Evolutionary conservation across 2,797 vertebrate species (phyloP), one percentile per base, ranked within the genome.

Genomic region (Coendou prehensilis): DNA sequence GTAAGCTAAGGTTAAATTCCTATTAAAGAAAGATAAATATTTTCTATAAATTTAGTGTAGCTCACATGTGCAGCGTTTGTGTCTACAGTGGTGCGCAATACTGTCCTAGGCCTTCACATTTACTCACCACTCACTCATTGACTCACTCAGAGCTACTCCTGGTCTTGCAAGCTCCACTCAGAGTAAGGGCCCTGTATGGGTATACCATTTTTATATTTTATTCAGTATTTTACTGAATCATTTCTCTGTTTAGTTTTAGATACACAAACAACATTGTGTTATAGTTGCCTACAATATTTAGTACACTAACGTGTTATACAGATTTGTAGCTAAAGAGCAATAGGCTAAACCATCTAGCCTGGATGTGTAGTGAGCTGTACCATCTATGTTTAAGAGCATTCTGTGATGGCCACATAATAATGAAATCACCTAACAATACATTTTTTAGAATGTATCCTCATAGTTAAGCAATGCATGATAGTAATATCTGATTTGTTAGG

Each of bases 401-500:
- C 30, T 59, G 1, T 81, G 54, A 61, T 82, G 18, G 18, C 28
- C 26, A 47, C 54, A 88, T 28, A 50, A 88, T 73, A 20, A 75
- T 54, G 20, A 41, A 54, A 52, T 81, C 9, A 26, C 45, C 23
- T 41, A 73, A 45, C 50, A 28, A 61, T 63, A 52, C 3, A 50
- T 41, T 76, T 76, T 33, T 67, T 17, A 50, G 37, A 37, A 80
- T 59, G 15, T 30, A 67, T 86, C 26, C 15, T 52, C 33, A 41
- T 52, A 28, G 47, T 76, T 30, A 64, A 89, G 22, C 22, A 78
- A 28, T 41, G 28, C 9, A 50, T 47, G 47, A 73, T 78, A n/a
- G 22, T n/a, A 81, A n/a, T 86, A 82, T 83, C 79, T 54, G 28
- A 75, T 75, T 90, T 92, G 13, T 61, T 96, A 89, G 45, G 23